Evolutionary conservation across 2,888 invertebrate species (phyloP).

Genomic region (Glaucopsyche alexis): DNA sequence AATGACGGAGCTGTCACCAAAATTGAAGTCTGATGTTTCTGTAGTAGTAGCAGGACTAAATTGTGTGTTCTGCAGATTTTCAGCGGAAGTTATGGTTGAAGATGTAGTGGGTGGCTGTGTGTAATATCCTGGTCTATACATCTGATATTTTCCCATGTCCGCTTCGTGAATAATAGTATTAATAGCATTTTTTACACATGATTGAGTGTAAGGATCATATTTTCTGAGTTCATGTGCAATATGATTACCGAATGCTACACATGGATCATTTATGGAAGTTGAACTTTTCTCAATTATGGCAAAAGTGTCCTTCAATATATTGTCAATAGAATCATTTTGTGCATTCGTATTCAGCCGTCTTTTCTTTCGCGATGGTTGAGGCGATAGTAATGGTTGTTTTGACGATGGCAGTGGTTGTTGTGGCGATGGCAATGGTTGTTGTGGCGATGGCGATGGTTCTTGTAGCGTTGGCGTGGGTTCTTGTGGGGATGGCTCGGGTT

Average conservation of each 20-base stretch:
- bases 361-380: constrained; percentile 36
- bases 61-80: constrained; percentile 28
- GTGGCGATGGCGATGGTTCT: constrained; percentile 14
- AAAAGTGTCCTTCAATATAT: constrained; percentile 36
- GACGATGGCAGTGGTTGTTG: not conserved
- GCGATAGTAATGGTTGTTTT: constrained; percentile 28
- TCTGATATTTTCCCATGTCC: constrained; percentile 7
- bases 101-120: constrained; percentile 29
- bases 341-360: constrained; percentile 36
- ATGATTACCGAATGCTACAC: constrained; percentile 34
- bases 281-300: constrained; percentile 35
- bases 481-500: constrained; percentile 24
- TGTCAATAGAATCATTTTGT: constrained; percentile 36
- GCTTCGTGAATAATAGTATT: constrained; percentile 5
- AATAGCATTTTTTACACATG: constrained; percentile 3
- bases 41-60: constrained; percentile 5
- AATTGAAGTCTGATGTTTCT: constrained; percentile 21
- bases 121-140: constrained; percentile 26
- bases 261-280: constrained; percentile 30
- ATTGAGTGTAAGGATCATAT: constrained; percentile 33
- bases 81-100: constrained; percentile 29
- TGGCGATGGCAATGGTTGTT: constrained; percentile 17
- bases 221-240: constrained; percentile 37
- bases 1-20: constrained; percentile 30
- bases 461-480: constrained; percentile 21